Evolutionary conservation across 2,888 invertebrate species (phyloP).

Genomic region (Hoplodrina blanda): DNA sequence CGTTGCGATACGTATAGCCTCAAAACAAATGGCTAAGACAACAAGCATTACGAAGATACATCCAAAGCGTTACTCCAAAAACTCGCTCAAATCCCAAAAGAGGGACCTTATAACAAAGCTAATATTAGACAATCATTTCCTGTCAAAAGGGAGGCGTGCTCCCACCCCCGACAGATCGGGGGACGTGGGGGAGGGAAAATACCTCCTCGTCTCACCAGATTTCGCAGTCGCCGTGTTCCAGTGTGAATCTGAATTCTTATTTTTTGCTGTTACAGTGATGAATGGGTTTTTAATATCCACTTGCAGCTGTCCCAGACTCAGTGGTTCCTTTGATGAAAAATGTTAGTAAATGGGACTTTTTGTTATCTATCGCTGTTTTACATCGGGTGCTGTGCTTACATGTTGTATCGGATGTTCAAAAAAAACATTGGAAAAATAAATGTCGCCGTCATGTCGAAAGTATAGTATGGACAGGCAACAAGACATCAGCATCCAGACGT

Average conservation of each 20-base stretch:
- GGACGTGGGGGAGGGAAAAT: conserved; percentile 75
- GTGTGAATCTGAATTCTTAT: conserved; percentile 88
- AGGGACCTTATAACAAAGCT: conserved; percentile 90
- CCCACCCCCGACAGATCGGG: conserved; percentile 74
- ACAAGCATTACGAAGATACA: conserved; percentile 67
- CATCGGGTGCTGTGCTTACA: conserved; percentile 46
- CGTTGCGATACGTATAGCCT: conserved; percentile 40
- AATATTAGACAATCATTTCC: conserved; percentile 91
- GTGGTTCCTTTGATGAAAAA: conserved; percentile 76
- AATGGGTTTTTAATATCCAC: conserved; percentile 89
- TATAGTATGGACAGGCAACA: conserved; percentile 87
- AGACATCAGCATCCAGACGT: conserved; percentile 90
- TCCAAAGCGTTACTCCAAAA: conserved; percentile 72
- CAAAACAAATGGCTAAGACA: conserved; percentile 57
- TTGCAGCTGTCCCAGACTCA: conserved; percentile 81
- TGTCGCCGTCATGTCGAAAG: conserved; percentile 85
- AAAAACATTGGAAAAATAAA: conserved; percentile 82
- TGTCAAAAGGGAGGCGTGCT: conserved; percentile 87
- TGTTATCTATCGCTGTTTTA: conserved; percentile 64
- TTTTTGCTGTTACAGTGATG: conserved; percentile 85
- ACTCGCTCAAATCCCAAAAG: conserved; percentile 83
- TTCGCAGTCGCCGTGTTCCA: conserved; percentile 85
- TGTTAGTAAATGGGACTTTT: conserved; percentile 69
- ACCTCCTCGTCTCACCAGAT: conserved; percentile 88
- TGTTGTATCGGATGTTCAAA: conserved; percentile 63